Conservation (phyloP, 2,888 invertebrate species). For the Spodoptera picta region DNA sequence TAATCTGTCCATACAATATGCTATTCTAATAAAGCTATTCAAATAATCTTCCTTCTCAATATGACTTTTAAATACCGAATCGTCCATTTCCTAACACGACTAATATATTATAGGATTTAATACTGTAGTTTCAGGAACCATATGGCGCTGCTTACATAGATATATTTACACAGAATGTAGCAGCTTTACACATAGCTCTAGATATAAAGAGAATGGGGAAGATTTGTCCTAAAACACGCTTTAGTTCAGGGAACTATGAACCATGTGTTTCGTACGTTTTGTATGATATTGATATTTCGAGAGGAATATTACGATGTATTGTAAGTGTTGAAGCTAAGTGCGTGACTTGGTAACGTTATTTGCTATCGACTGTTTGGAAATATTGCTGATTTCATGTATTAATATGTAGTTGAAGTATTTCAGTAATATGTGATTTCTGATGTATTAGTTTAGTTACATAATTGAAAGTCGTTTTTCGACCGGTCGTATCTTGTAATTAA, state of each 20-base stretch:
- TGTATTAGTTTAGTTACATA: too few species aligned
- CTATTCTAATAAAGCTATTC: too few species aligned
- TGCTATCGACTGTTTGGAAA: not conserved
- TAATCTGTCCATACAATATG: too few species aligned
- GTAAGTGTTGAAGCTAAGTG: conserved; percentile 6
- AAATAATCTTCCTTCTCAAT: too few species aligned
- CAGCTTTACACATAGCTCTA: conserved; percentile 7
- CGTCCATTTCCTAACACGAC: conserved; percentile 23
- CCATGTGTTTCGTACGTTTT: conserved; percentile 35
- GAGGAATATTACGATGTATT: conserved; percentile 17
- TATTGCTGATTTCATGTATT: conserved; percentile 6
- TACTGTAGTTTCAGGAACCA: conserved; percentile 47
- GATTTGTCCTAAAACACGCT: conserved; percentile 39
- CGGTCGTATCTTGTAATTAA: not conserved
- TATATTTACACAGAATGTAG: conserved; percentile 31
- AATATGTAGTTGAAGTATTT: not conserved
- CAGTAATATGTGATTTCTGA: too few species aligned
- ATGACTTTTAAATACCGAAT: too few species aligned
- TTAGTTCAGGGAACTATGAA: conserved; percentile 31
- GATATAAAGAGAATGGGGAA: conserved; percentile 22
- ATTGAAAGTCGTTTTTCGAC: too few species aligned
- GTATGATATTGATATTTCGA: conserved; percentile 41
- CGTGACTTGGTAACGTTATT: not conserved
- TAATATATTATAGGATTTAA: conserved; percentile 54
- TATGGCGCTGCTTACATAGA: conserved; percentile 42